Evolutionary conservation across 2,113 vertebrate genomes (phyloP), one percentile per base, ranked within the genome.

Genomic region (Aplodontia rufa): DNA sequence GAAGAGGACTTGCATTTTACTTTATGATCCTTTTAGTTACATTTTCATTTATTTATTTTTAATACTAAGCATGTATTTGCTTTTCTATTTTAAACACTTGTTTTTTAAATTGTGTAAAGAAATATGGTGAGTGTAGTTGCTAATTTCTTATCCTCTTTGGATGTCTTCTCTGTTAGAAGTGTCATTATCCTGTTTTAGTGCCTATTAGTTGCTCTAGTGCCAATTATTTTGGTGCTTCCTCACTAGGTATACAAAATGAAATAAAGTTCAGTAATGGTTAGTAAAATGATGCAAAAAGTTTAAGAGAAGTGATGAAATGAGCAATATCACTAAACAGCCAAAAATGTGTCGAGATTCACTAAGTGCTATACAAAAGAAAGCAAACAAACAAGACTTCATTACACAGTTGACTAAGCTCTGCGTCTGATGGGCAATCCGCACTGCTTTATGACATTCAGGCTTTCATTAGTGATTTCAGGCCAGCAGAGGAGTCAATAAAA

Each of bases 301-400:
- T 66, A 94, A 49, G 32, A 96, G 68, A 97, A 93, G 26, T 53
- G 32, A 58, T 40, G n/a, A 90, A 96, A 47, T 64, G 60, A 93
- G 28, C 74, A 95, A 66, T 97, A 96, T 86, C 58, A 82, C 13
- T 13, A 72, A 95, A 47, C 45, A 64, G 5, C 28, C 93, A 74
- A 49, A 72, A 96, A 90, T 66, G 62, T 64, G 81, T 32, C 0
- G 64, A 96, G 58, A 80, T 96, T 97, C 96, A 95, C 85, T 96
- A 96, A 97, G 49, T 45, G 68, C 90, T 81, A 58, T 32, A 92
- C 89, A 94, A 96, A 96, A 96, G 64, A 76, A 96, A 97, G 87
- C 62, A 98, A 98, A 96, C 96, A 98, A 97, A 96, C 86, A 72
- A 51, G 96, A 95, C 93, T 98, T 97, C 69, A 96, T 98, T 98